These are phyloP conservation scores for Chalcosyrphus nemorum DNA, from an alignment of 2,888 invertebrate species.

Conservation along the genomic window DNA sequence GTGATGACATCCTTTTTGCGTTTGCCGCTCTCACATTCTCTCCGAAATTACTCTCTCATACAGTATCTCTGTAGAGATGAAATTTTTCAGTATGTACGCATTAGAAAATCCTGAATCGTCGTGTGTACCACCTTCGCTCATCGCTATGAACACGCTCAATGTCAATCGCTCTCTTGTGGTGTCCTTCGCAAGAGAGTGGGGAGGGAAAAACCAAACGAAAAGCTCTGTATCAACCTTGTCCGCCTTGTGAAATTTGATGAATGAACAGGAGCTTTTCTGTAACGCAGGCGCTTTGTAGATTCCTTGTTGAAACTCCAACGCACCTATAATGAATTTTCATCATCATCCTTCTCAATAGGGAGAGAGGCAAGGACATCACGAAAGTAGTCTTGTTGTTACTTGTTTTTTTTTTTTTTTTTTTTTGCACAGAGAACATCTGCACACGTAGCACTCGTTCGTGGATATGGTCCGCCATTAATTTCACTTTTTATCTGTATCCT, in stretches of 20 bases:
- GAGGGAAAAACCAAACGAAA: not conserved
- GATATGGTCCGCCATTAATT: conserved; percentile 29
- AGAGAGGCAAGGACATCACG: not conserved
- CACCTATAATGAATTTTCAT: conserved; percentile 11
- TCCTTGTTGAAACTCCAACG: conserved; percentile 9
- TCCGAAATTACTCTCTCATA: not conserved
- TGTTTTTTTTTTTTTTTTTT: not conserved
- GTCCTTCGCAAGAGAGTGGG: too few relatives aligned
- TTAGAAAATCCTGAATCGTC: conserved; percentile 39
- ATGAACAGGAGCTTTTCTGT: conserved; percentile 75
- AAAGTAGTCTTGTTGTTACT: not conserved
- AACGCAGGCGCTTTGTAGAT: conserved; percentile 45
- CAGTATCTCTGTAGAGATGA: conserved; percentile 18
- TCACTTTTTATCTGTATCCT: conserved; percentile 41
- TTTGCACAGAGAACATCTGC: not conserved
- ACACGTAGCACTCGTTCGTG: conserved; percentile 21
- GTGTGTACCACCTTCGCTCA: conserved; percentile 37
- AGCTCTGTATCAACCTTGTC: conserved; percentile 29
- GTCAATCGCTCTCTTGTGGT: conserved; percentile 23
- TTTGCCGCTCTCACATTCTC: conserved; percentile 14
- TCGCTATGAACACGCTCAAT: conserved; percentile 20
- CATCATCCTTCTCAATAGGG: not conserved
- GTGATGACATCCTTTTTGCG: conserved; percentile 38
- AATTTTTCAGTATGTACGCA: conserved; percentile 17
- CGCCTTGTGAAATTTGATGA: conserved; percentile 74